Evolutionary conservation across 2,113 vertebrate species (phyloP), one percentile per base, ranked within the genome.

Genomic region (Hippocampus abdominalis): DNA sequence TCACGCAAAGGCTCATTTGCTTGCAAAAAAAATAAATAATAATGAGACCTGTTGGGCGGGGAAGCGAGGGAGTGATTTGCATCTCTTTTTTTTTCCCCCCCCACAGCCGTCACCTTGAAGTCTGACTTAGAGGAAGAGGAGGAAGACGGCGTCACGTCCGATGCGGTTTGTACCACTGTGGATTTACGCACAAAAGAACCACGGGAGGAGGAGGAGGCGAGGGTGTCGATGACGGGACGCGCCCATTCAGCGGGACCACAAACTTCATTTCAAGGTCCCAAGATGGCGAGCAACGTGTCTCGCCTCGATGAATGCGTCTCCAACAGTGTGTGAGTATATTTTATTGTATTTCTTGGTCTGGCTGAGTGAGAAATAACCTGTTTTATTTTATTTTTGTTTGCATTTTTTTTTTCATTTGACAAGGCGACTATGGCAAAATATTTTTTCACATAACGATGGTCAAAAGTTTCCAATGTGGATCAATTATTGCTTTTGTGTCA

Each of bases 321-420:
- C 23, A 20, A 76, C 60, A 27, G n/a, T 70, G 66, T 56, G 89
- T 90, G 64, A 90, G 89, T 89, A 80, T 85, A 36, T 36, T 42
- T 64, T 2, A 64, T 44, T 21, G 21, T 42, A 23, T 46, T 64
- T 64, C 7, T 36, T 29, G 18, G 12, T 18, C 25, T 29, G 23
- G 2, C 23, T 57, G 16, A 8, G 57, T 29, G 25, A 16, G 4
- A 32, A 18, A 49, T 18, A 49, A 11, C 10, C 29, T 5, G 29
- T 32, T 32, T 32, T 32, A 32, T 32, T 32, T 32, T 32, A 36
- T 36, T 36, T 36, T 36, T 36, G 32, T 36, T 36, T 36, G 5
- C 32, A 36, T 44, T 44, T 44, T 44, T 44, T 44, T 44, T 44
- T 44, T 44, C 13, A 44, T 13, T 0, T 44, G 42, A 12, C 8